phyloP scores from a whole-genome alignment of 2,113 vertebrate species.

The Eublepharis macularius region DNA sequence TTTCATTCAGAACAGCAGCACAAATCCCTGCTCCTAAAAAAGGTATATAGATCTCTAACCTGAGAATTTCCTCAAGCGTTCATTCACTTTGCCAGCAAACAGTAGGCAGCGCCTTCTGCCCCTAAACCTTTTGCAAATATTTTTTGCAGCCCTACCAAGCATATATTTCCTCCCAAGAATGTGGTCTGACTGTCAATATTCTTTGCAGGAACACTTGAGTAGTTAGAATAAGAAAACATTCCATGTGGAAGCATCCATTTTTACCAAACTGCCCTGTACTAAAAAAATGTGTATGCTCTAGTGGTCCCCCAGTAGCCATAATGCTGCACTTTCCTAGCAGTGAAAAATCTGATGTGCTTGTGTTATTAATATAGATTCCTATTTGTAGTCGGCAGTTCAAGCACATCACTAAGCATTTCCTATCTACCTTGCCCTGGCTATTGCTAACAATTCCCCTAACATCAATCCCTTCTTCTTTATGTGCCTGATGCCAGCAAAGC shows the following conservation, averaged over 20 bases:
- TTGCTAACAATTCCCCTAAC: background rate
- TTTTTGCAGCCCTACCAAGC: background rate
- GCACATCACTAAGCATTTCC: background rate
- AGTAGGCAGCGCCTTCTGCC: background rate
- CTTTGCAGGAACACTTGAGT: background rate
- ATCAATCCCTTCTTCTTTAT: background rate
- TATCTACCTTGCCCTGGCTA: background rate
- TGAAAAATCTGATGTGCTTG: slow-evolving; percentile 7
- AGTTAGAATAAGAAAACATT: background rate
- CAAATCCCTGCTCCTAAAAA: no score
- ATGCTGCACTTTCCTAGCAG: background rate
- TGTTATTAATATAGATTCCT: slow-evolving; percentile 14
- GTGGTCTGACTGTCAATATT: background rate
- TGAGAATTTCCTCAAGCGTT: background rate
- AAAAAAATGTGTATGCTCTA: background rate
- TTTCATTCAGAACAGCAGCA: no score
- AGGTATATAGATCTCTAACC: background rate
- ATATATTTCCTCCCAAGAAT: background rate
- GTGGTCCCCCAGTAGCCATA: background rate
- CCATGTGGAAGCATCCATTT: background rate
- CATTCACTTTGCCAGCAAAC: background rate
- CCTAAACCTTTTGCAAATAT: background rate
- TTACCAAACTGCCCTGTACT: background rate
- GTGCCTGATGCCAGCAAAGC: background rate
- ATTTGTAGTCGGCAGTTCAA: slow-evolving; percentile 13